Base-by-base conservation (phyloP, 64 coral and sea anemone species). In the Catalaphyllia jardinei region DNA sequence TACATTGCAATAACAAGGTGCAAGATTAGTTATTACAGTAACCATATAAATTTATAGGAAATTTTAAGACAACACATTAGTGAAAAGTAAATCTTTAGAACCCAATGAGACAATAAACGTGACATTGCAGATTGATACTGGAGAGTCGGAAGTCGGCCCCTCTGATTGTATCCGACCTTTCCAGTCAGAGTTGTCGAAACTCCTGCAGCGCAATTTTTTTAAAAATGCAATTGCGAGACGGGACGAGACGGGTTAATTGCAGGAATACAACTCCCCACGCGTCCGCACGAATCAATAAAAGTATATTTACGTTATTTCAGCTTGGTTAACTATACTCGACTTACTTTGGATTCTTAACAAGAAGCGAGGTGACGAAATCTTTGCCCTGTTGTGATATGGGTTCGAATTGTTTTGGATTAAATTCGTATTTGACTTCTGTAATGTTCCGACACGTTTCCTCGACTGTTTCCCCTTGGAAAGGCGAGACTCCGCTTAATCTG, bases 401-500 rank as follows among this genome's bases (percentile, higher is more conserved):
- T 57, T 88, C 60, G 72, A 99, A 95, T 59, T 95, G 91, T 49
- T 95, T 92, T 25, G 74, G 73, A 13, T 88, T 71, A 31, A 99
- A 90, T 62, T 93, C 82, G 74, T 89, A 72, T 51, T 91, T 82
- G 71, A 86, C 77, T 30, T 93, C 77, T 7, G 17, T 65, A 29
- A 99, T 99, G 9, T 75, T 95, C 19, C 93, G 94, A 91, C 97
- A 99, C 73, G 93, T 79, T 10, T 93, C 88, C 72, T 95, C 78
- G 1, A 89, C 81, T 62, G 88, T 87, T 63, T 99, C 94, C 61
- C 78, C 97, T 61, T 99, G 94, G 64, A 95, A 99, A 4, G 97
- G 94, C 0, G 97, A 88, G 7, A 99, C 87, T 67, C 97, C 97
- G 12, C 90, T 95, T 46, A 99, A 82, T 92, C 97, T 98, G 65